Base-by-base conservation (phyloP, 2,888 invertebrate species). In the Lutraria lutraria region DNA sequence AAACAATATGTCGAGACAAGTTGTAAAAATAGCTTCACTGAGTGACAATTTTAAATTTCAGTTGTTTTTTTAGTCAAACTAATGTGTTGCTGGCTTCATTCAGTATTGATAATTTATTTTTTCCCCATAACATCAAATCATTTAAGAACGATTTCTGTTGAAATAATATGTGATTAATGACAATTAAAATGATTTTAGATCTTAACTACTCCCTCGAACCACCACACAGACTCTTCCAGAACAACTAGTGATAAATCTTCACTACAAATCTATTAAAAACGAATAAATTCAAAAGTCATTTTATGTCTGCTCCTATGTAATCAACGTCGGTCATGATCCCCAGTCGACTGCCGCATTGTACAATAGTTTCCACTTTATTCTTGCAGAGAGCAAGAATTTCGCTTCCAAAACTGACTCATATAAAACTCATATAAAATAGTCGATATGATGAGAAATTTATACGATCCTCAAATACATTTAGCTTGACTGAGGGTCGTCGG, bases 231-330 rank as follows among this genome's bases (percentile, higher is more conserved):
- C 63, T 8, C 63, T 8, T 68, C 25, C n/a, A 68, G 63, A 15
- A 31, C 31, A 31, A 6, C 16, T 16, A 31, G 19, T 34, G 25
- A 76, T 76, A 76, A 76, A 76, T 76, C 76, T 76, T 76, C 31
- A 31, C 31, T 76, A 15, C 31, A 76, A 76, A 31, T 76, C 76
- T 34, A 34, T 76, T 34, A 76, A 76, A 76, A 76, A 76, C 72
- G 34, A 19, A 76, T 76, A 31, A 76, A 76, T 76, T 76, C 10
- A 76, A 76, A 76, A 76, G 76, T 76, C 76, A 76, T 76, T 76
- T 31, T 19, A 76, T 76, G 76, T 76, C 31, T 21, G 6, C 16
- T 76, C 13, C 76, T 76, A 19, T 34, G 29, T 34, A 76, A 34
- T 34, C 76, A 76, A 34, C 19, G 29, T 76, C 76, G 29, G 31